phyloP scores from a whole-genome alignment of 2,797 vertebrate genomes.

The Spinus pinus region DNA sequence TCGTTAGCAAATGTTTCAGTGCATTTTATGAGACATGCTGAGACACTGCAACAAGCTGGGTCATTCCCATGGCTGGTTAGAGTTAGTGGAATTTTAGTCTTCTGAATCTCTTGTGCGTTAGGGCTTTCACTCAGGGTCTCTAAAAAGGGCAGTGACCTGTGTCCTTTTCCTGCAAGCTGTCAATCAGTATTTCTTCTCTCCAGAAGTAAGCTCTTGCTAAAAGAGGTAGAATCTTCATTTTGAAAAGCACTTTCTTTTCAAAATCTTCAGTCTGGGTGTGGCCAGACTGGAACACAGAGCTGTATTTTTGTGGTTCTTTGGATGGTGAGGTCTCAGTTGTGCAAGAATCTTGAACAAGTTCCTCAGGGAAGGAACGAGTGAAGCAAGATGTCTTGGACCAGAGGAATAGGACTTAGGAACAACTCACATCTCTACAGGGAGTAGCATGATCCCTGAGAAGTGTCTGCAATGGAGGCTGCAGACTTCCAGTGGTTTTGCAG shows the following conservation, averaged over 20 bases:
- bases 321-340: conserved; percentile 17
- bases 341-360: conserved; percentile 40
- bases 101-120: neutral
- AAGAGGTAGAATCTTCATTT: neutral
- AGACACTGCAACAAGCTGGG: neutral
- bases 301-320: conserved; percentile 19
- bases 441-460: neutral
- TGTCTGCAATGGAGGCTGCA: neutral
- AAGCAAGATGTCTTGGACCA: conserved; percentile 39
- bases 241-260: neutral
- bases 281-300: neutral
- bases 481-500: neutral
- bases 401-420: neutral
- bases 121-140: neutral
- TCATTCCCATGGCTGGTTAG: neutral
- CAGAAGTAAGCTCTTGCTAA: neutral
- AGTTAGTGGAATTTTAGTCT: neutral
- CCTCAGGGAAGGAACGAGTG: conserved; percentile 1
- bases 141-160: neutral
- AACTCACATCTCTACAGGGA: neutral
- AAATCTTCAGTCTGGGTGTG: neutral
- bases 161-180: neutral
- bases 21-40: neutral
- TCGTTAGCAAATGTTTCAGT: neutral
- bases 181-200: neutral